Evolutionary conservation across 2,888 invertebrate species (phyloP).

Genomic region (Tachina fera): DNA sequence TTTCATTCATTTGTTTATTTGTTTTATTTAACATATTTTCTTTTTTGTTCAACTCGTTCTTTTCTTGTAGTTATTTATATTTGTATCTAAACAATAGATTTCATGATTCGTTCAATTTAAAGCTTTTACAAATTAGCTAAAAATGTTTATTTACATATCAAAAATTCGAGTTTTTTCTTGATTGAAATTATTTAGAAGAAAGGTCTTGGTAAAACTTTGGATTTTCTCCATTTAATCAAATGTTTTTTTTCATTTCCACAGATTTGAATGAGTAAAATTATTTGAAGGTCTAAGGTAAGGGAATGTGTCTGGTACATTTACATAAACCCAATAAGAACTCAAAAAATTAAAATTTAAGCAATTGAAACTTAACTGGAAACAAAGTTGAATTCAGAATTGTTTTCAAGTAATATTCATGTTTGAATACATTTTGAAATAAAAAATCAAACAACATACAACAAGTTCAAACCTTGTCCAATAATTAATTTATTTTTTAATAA

Average conservation of each 20-base stretch:
- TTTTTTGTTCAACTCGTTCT: constrained; percentile 11
- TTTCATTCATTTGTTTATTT: constrained; percentile 48
- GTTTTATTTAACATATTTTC: constrained; percentile 12
- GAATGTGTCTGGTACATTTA: too few relatives aligned
- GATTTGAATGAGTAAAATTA: too few relatives aligned
- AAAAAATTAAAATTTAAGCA: too few relatives aligned
- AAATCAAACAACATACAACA: too few relatives aligned
- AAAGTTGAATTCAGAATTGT: too few relatives aligned
- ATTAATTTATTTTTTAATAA: too few relatives aligned
- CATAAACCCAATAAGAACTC: too few relatives aligned
- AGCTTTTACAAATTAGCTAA: constrained; percentile 59
- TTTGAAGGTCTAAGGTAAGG: too few relatives aligned
- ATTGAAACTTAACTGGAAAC: too few relatives aligned
- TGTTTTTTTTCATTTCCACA: neutral
- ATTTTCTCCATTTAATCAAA: neutral
- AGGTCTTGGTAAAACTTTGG: neutral
- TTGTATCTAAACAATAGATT: constrained; percentile 44
- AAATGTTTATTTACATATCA: constrained; percentile 67
- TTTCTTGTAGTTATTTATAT: constrained; percentile 18
- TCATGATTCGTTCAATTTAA: constrained; percentile 58
- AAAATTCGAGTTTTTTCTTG: neutral
- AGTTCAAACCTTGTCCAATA: too few relatives aligned
- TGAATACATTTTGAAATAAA: too few relatives aligned
- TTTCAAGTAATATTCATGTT: too few relatives aligned
- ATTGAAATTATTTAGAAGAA: constrained; percentile 2